Evolutionary conservation across 2,113 vertebrate genomes (phyloP), one percentile per base, ranked within the genome.

Genomic region (Heloderma charlesbogerti): DNA sequence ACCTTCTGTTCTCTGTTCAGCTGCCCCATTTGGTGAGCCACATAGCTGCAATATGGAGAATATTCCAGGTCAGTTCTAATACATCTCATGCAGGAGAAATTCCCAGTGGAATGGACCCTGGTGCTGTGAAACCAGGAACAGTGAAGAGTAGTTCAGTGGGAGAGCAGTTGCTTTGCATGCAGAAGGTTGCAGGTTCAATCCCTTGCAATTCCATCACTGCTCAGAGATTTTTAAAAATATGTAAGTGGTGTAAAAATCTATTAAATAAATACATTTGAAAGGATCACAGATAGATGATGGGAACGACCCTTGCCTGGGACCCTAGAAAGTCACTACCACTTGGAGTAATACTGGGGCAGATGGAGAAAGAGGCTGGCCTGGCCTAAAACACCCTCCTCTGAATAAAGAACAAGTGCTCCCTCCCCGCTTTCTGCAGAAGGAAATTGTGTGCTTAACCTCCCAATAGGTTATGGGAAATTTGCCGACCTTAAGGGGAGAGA

Each of bases 401-500:
- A 79, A 66, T 66, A 34, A 34, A 75, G 34, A 15, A 37, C 15
- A 57, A 27, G 9, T 1, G 1, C 54, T 12, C 15, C 4, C 74
- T 1, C 22, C 1, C 66, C 37, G 34, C 34, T 34, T 66, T 78
- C 63, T 45, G 10, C 2, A 3, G 20, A 43, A 57, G 66, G 63
- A 79, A 16, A 48, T 10, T 4, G 66, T 5, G 4, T 88, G 34
- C 29, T 88, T n/a, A 31, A 80, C 83, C 89, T 91, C 78, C 86
- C 67, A 16, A 15, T 51, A 15, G 18, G 10, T 34, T 18, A 20
- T 51, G 22, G 37, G 67, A 43, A 89, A 92, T 94, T 72, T 85
- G 90, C 89, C 91, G 72, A 66, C 93, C 89, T 75, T 37, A 84
- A 89, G 91, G 84, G 54, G 89, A 72, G 83, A 86, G 84, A 84